These are phyloP conservation scores for Anarrhichthys ocellatus DNA, from an alignment of 2,113 vertebrate genomes.

Conservation along the genomic window DNA sequence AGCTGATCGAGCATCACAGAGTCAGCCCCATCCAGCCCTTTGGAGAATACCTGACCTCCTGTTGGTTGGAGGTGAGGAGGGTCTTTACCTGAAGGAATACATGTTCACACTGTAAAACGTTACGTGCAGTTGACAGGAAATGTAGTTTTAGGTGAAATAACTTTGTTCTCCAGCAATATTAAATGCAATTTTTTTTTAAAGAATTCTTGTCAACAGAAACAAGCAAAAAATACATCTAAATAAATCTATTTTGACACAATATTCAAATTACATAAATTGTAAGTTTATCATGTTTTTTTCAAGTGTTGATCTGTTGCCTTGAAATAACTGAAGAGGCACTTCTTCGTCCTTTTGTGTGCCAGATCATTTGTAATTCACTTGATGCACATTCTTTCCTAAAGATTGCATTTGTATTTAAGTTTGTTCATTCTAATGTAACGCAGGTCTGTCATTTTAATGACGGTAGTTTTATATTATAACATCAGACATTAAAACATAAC, in stretches of 20 bases:
- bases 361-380: neutral
- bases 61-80: constrained; percentile 80
- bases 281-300: too few species aligned
- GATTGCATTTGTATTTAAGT: neutral
- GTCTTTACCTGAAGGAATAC: neutral
- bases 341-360: neutral
- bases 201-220: neutral
- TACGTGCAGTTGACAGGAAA: neutral
- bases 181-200: neutral
- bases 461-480: neutral
- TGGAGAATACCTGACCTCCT: constrained; percentile 84
- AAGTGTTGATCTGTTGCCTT: too few species aligned
- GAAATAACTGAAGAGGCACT: too few species aligned
- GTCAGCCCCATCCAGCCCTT: constrained; percentile 85
- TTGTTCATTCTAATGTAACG: neutral
- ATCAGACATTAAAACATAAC: neutral
- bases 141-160: neutral
- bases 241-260: neutral
- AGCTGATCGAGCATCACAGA: constrained; percentile 84
- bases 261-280: neutral
- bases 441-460: neutral
- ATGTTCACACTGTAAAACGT: neutral
- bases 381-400: neutral
- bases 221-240: too few species aligned
- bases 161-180: neutral